Conservation (phyloP, 2,113 vertebrate species). For the Melanocharis versteri region DNA sequence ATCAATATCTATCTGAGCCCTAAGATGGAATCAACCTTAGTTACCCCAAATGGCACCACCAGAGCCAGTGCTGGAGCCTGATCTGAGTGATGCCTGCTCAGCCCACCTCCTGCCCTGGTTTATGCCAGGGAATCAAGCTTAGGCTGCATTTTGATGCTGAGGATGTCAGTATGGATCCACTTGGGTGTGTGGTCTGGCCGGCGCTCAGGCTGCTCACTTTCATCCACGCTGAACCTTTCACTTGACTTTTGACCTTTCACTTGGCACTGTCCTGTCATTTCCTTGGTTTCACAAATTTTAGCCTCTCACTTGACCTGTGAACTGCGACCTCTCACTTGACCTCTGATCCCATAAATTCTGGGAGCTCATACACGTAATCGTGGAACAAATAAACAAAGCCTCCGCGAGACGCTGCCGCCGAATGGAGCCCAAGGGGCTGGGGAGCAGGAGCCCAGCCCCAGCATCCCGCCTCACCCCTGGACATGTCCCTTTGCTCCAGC, state of each 20-base stretch:
- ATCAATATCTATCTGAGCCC: not conserved
- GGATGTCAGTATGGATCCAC: not conserved
- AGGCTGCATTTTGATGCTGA: conserved; percentile 7
- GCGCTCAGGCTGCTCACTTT: conserved; percentile 60
- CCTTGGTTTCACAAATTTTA: conserved; percentile 78
- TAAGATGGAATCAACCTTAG: not conserved
- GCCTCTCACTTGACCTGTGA: conserved; percentile 77
- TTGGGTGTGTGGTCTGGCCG: conserved; percentile 51
- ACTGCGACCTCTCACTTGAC: conserved; percentile 76
- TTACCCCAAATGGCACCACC: not conserved
- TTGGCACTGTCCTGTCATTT: conserved; percentile 78
- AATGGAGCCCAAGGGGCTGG: conserved; percentile 56
- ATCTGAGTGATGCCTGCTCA: not conserved
- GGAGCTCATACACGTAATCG: conserved; percentile 71
- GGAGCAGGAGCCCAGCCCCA: not conserved
- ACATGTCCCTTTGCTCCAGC: not conserved
- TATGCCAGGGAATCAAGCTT: conserved; percentile 35
- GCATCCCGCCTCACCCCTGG: not conserved
- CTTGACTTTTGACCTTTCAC: conserved; percentile 79
- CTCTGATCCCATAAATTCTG: conserved; percentile 78
- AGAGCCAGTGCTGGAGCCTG: not conserved
- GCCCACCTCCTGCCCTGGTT: not conserved
- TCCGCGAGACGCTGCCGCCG: conserved; percentile 16
- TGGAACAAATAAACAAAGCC: conserved; percentile 78
- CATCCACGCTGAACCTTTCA: conserved; percentile 69